Percentiles rank a stretch among this genome's conserved stretches.
phyloP scores from a whole-genome alignment of 2,113 vertebrate genomes.

The Rhodinocichla rosea region DNA sequence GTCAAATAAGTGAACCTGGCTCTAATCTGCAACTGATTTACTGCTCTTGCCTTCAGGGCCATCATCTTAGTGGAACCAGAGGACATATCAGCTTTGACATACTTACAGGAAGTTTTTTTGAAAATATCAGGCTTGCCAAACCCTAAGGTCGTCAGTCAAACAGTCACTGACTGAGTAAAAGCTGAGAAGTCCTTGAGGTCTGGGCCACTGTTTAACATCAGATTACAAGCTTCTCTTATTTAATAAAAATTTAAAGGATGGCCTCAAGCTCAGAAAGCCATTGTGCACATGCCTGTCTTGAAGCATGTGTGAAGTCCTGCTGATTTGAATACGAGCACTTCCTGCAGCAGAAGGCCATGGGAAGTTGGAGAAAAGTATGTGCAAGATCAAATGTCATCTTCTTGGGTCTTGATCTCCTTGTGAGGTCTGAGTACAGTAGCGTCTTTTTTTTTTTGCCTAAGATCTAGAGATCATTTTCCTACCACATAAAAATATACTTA shows the following conservation, averaged over 20 bases:
- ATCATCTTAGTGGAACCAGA: background rate
- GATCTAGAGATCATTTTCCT: background rate
- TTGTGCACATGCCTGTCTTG: background rate
- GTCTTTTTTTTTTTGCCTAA: background rate
- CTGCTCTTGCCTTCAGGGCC: background rate
- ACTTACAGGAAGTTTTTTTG: background rate
- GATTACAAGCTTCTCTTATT: background rate
- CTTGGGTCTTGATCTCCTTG: background rate
- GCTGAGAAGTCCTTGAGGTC: background rate
- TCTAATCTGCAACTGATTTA: slow-evolving; percentile 11
- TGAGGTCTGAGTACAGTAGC: background rate
- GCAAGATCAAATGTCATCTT: background rate
- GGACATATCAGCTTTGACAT: background rate
- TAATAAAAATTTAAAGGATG: background rate
- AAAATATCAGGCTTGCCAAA: background rate
- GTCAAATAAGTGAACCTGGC: background rate
- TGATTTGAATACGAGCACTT: background rate
- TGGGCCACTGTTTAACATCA: background rate
- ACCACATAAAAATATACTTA: background rate
- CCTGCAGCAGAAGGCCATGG: background rate
- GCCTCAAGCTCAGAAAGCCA: background rate
- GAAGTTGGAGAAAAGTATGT: background rate
- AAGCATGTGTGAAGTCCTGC: background rate
- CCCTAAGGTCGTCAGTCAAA: background rate
- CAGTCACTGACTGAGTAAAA: background rate